Evolutionary conservation across 2,797 vertebrate species (phyloP).

Genomic region (Champsocephalus gunnari): DNA sequence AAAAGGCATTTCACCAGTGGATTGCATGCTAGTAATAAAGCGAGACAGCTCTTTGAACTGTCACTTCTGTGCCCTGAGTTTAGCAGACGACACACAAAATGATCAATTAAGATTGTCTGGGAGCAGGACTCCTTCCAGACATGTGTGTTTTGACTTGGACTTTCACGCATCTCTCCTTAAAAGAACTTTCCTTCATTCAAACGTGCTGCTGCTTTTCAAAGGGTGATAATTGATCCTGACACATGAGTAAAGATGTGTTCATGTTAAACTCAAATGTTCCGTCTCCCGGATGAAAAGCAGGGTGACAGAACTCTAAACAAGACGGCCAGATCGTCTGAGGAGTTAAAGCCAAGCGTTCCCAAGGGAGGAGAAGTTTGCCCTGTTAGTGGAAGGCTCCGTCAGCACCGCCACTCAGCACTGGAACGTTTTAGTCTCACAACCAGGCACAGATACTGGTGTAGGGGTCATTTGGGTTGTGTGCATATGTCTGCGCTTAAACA

Average conservation of each 20-base stretch:
- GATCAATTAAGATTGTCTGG: constrained; percentile 74
- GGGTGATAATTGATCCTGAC: constrained; percentile 83
- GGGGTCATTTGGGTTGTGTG: neutral
- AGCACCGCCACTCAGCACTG: constrained; percentile 36
- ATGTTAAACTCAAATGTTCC: constrained; percentile 80
- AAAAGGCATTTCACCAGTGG: constrained; percentile 60
- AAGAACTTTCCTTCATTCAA: constrained; percentile 39
- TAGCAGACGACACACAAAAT: constrained; percentile 65
- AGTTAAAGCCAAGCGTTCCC: constrained; percentile 52
- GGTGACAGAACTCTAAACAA: constrained; percentile 84
- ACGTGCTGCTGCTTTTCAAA: constrained; percentile 68
- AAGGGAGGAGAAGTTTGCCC: constrained; percentile 56
- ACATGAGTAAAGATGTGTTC: constrained; percentile 86
- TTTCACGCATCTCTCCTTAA: constrained; percentile 68
- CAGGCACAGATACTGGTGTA: neutral
- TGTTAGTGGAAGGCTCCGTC: constrained; percentile 51
- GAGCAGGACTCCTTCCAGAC: constrained; percentile 69
- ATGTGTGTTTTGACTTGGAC: constrained; percentile 59
- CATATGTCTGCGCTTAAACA: neutral
- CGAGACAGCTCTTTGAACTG: constrained; percentile 73
- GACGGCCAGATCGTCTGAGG: constrained; percentile 67
- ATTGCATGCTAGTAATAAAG: constrained; percentile 62
- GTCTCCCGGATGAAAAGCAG: constrained; percentile 77
- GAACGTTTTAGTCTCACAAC: constrained; percentile 47
- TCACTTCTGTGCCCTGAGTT: constrained; percentile 57